phyloP scores from a whole-genome alignment of 2,888 invertebrate genomes.

The Lasioglossum zephyrum region DNA sequence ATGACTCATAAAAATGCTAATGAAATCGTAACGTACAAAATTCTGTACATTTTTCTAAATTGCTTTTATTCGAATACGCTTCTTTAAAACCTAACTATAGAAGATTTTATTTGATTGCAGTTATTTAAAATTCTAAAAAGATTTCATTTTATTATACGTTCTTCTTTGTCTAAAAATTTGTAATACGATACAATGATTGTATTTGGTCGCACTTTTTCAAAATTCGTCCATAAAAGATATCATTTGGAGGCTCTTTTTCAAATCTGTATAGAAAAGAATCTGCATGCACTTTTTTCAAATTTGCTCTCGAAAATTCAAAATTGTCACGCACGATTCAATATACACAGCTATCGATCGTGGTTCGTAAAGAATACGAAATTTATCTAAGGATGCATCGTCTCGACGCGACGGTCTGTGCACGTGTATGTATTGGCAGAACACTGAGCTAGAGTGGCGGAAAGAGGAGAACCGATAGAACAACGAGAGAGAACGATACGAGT shows the following conservation, averaged over 20 bases:
- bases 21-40: not conserved
- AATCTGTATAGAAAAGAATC: not conserved
- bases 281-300: not conserved
- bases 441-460: constrained; percentile 34
- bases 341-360: constrained; percentile 43
- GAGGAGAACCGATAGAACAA: constrained; percentile 31
- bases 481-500: constrained; percentile 37
- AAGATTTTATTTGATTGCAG: not conserved
- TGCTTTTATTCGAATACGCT: not conserved
- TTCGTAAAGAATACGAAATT: constrained; percentile 65
- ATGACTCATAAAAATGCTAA: not conserved
- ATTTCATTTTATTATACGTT: not conserved
- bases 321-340: constrained; percentile 24
- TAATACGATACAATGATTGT: not conserved
- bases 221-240: not conserved
- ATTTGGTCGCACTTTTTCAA: not conserved
- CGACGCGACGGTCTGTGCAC: constrained; percentile 17
- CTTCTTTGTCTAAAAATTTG: not conserved
- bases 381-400: constrained; percentile 33
- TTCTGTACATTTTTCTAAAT: not conserved
- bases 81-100: not conserved
- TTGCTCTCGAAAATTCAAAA: not conserved
- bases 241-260: not conserved
- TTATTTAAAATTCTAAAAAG: not conserved
- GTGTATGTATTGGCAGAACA: constrained; percentile 26